phyloP scores from a whole-genome alignment of 2,797 vertebrate genomes.

The Notolepis coatsorum region DNA sequence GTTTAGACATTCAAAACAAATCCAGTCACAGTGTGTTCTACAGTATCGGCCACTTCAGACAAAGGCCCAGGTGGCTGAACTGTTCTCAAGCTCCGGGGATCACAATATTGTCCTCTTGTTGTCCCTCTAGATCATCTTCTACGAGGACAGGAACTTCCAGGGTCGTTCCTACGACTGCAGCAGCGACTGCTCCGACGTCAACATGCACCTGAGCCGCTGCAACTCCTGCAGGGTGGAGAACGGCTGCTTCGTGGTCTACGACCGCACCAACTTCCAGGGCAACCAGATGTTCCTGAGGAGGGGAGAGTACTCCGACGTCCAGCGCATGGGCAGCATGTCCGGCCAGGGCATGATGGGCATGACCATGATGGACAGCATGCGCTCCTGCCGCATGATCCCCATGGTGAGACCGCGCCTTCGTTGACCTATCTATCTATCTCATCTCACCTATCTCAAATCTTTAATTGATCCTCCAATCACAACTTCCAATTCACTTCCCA shows the following conservation, averaged over 20 bases:
- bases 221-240: slow-evolving; percentile 75
- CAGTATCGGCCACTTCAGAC: neutral
- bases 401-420: slow-evolving; percentile 59
- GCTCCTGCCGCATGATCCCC: slow-evolving; percentile 70
- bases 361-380: slow-evolving; percentile 60
- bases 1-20: too few relatives aligned
- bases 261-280: slow-evolving; percentile 70
- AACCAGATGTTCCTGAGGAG: slow-evolving; percentile 76
- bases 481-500: too few relatives aligned
- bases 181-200: slow-evolving; percentile 73
- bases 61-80: too few relatives aligned
- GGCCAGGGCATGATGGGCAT: slow-evolving; percentile 23
- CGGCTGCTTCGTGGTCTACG: slow-evolving; percentile 77
- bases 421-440: too few relatives aligned
- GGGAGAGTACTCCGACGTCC: slow-evolving; percentile 75
- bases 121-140: slow-evolving; percentile 69
- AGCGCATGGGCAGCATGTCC: slow-evolving; percentile 61
- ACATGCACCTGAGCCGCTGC: slow-evolving; percentile 73
- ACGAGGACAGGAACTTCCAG: slow-evolving; percentile 78
- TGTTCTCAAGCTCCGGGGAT: too few relatives aligned
- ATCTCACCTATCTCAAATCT: too few relatives aligned
- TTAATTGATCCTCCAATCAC: too few relatives aligned
- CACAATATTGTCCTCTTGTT: neutral
- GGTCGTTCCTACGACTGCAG: slow-evolving; percentile 73
- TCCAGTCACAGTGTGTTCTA: neutral